A percentile compares a stretch with the other conserved stretches of the same genome.
Evolutionary conservation across 1,140 invertebrate species (phyloP).

Genomic region (Meloidogyne hapla): DNA sequence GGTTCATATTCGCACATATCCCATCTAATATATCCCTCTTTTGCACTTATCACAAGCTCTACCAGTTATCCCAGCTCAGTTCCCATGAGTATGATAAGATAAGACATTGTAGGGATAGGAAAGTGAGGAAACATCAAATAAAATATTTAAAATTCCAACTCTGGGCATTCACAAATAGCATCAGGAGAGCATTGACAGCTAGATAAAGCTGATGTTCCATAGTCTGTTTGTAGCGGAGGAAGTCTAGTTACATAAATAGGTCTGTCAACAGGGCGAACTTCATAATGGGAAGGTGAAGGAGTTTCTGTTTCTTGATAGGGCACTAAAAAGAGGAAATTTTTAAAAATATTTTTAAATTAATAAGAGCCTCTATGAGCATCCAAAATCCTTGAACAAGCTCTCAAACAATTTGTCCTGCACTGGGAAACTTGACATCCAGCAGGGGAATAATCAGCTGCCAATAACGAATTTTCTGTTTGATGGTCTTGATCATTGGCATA

Average conservation of each 20-base stretch:
- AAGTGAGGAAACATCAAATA: too few relatives aligned
- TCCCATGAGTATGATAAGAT: too few relatives aligned
- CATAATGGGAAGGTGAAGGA: neutral
- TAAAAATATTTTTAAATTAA: neutral
- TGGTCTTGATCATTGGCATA: neutral
- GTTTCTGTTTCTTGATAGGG: neutral
- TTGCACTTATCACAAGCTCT: neutral
- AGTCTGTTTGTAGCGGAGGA: too few relatives aligned
- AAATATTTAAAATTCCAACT: neutral
- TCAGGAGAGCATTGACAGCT: neutral
- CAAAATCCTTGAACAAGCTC: constrained; percentile 24
- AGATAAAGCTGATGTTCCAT: neutral
- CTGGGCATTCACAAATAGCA: neutral
- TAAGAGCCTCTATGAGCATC: neutral
- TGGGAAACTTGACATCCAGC: constrained; percentile 11
- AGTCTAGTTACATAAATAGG: neutral
- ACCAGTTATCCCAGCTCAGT: too few relatives aligned
- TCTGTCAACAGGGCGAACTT: neutral
- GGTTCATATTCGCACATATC: neutral
- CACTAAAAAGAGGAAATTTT: neutral
- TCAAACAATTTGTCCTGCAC: constrained; percentile 20
- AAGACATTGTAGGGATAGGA: too few relatives aligned
- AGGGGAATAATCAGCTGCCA: neutral
- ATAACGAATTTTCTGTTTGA: neutral
- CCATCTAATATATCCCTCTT: neutral